Conservation (phyloP, 2,113 vertebrate species). For the Eclectus roratus region DNA sequence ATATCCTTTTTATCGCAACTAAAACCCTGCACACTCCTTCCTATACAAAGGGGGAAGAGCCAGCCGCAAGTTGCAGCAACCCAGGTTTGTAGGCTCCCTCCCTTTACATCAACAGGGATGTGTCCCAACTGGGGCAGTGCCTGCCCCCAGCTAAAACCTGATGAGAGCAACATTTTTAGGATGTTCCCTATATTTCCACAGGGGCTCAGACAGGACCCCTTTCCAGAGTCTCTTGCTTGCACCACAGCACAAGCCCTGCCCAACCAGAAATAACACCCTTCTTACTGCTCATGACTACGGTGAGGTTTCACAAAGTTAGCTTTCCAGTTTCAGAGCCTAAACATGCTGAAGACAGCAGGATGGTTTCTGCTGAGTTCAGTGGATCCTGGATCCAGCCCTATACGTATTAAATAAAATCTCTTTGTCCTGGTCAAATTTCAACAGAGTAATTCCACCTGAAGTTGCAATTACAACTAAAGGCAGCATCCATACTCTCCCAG, state of each 20-base stretch:
- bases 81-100: background rate
- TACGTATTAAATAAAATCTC: background rate
- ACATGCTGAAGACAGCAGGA: background rate
- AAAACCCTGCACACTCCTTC: background rate
- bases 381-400: background rate
- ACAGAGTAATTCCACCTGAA: background rate
- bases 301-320: background rate
- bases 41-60: background rate
- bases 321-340: background rate
- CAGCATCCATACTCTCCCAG: background rate
- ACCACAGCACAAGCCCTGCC: background rate
- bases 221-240: background rate
- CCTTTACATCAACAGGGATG: background rate
- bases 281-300: fast-evolving
- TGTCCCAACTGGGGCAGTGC: background rate
- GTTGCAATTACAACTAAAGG: background rate
- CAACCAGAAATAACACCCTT: background rate
- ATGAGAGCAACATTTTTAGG: background rate
- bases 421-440: background rate
- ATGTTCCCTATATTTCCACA: background rate
- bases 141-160: background rate
- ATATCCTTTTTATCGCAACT: background rate
- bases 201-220: background rate
- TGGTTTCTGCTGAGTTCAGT: background rate
- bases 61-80: background rate